Evolutionary conservation across 2,888 invertebrate species (phyloP).

Genomic region (Parasteatoda lunata): DNA sequence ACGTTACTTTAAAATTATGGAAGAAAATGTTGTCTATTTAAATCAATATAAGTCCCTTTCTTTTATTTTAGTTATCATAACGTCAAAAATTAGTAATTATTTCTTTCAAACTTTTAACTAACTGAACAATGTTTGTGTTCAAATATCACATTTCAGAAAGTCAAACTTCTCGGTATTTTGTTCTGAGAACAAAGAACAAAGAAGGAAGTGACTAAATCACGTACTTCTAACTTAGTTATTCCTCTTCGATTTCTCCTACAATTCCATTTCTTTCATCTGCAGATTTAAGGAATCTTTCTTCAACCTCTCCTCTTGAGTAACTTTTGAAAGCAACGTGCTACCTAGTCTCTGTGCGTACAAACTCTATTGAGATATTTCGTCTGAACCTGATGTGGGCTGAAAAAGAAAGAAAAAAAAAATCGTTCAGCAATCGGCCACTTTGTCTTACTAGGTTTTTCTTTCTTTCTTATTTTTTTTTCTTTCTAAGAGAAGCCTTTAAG

Average conservation of each 20-base stretch:
- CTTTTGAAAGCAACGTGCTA: constrained; percentile 51
- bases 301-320: constrained; percentile 20
- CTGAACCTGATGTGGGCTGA: background rate
- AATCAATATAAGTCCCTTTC: too few relatives aligned
- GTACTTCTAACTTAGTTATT: constrained; percentile 5
- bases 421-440: constrained; percentile 25
- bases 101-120: too few relatives aligned
- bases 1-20: too few relatives aligned
- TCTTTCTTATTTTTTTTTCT: background rate
- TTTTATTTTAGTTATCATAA: too few relatives aligned
- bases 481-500: constrained; percentile 34
- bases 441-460: background rate
- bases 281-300: constrained; percentile 6
- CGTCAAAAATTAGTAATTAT: too few relatives aligned
- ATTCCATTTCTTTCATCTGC: background rate
- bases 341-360: constrained; percentile 10
- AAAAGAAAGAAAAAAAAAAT: background rate
- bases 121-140: too few relatives aligned
- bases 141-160: too few relatives aligned
- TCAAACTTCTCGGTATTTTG: background rate
- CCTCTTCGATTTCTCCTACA: background rate
- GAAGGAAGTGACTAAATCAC: background rate
- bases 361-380: constrained; percentile 39
- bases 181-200: background rate
- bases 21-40: too few relatives aligned